Percentiles rank a stretch among this genome's conserved stretches.
Conservation (phyloP, 2,797 vertebrate genomes). For the Triplophysa yarkandensis region DNA sequence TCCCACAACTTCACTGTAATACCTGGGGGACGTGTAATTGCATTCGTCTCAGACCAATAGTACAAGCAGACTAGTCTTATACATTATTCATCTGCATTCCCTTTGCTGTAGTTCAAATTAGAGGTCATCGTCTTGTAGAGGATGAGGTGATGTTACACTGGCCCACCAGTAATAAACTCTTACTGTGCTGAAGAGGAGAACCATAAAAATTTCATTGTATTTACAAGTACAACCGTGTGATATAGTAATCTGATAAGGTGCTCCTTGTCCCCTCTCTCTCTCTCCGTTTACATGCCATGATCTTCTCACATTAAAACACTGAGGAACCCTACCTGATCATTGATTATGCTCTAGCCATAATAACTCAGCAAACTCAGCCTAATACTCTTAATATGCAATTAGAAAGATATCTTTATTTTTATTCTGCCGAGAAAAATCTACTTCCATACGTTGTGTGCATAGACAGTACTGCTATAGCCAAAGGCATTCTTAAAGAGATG, state of each 20-base stretch:
- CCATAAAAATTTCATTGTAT: constrained; percentile 58
- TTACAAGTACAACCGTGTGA: constrained; percentile 55
- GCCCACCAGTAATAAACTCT: constrained; percentile 56
- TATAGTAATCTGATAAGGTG: constrained; percentile 40
- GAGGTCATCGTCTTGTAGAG: constrained; percentile 67
- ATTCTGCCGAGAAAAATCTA: constrained; percentile 62
- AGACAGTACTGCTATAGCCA: constrained; percentile 1
- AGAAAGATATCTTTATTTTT: constrained; percentile 69
- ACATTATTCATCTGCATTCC: constrained; percentile 70
- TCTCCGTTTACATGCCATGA: constrained; percentile 10
- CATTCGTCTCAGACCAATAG: constrained; percentile 66
- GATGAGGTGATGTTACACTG: constrained; percentile 50
- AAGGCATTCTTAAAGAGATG: not conserved
- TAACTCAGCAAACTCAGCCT: constrained; percentile 67
- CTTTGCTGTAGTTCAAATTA: constrained; percentile 68
- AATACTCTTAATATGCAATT: constrained; percentile 68
- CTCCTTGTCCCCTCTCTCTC: not conserved
- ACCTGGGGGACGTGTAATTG: constrained; percentile 70
- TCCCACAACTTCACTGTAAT: constrained; percentile 38
- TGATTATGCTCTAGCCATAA: constrained; percentile 65
- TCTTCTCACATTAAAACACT: constrained; percentile 52
- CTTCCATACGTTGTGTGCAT: constrained; percentile 59
- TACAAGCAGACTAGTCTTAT: constrained; percentile 64
- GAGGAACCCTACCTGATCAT: constrained; percentile 60
- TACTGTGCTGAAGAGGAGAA: constrained; percentile 30